phyloP scores from a whole-genome alignment of 2,888 invertebrate genomes.

The Pediacus dermestoides region DNA sequence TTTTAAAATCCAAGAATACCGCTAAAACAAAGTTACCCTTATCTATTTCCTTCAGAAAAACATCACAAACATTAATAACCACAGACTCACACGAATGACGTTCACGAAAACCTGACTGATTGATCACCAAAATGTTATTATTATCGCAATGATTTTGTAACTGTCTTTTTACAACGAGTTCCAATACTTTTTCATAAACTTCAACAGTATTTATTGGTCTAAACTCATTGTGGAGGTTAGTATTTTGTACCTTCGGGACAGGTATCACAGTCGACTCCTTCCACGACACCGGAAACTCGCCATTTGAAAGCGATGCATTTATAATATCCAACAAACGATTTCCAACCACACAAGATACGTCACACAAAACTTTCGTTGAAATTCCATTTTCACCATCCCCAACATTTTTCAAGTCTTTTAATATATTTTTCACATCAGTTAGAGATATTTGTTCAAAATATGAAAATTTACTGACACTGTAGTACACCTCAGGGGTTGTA shows the following conservation, averaged over 20 bases:
- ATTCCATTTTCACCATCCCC: too few relatives aligned
- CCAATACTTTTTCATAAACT: conserved; percentile 10
- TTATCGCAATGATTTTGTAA: neutral
- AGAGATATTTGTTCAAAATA: too few relatives aligned
- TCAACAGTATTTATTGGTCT: conserved; percentile 7
- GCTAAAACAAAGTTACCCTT: conserved; percentile 3
- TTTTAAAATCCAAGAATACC: conserved; percentile 1
- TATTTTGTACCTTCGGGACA: conserved; percentile 2
- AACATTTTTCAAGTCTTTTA: too few relatives aligned
- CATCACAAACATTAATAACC: conserved; percentile 2
- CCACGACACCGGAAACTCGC: conserved; percentile 7
- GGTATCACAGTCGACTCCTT: conserved; percentile 9
- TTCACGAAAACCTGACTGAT: conserved; percentile 2
- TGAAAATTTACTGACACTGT: too few relatives aligned
- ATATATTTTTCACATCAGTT: too few relatives aligned
- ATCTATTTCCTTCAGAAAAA: neutral
- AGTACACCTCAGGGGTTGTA: too few relatives aligned
- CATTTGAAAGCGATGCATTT: conserved; percentile 1
- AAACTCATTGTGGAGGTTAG: neutral
- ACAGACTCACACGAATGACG: conserved; percentile 3
- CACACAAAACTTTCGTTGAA: too few relatives aligned
- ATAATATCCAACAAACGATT: conserved; percentile 38
- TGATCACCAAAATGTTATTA: neutral
- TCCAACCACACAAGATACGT: too few relatives aligned
- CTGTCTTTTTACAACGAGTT: conserved; percentile 5